These are phyloP conservation scores for Seira musarum DNA, from an alignment of 2,888 invertebrate genomes.

Conservation along the genomic window DNA sequence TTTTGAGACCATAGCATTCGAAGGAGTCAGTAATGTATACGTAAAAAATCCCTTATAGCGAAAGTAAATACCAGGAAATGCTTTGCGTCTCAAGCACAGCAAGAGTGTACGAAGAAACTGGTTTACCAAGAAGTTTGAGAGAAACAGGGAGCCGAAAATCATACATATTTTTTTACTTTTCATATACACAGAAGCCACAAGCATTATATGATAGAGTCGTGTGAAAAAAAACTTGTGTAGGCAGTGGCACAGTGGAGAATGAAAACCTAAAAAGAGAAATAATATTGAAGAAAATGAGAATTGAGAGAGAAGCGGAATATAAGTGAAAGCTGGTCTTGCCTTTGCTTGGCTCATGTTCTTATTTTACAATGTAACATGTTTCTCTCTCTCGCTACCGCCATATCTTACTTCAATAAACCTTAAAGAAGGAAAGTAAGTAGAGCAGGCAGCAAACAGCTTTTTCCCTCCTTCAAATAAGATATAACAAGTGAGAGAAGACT, in stretches of 20 bases:
- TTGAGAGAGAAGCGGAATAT: slow-evolving; percentile 37
- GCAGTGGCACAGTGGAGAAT: slow-evolving; percentile 3
- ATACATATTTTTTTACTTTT: not conserved
- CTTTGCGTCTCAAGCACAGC: not conserved
- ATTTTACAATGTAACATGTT: slow-evolving; percentile 42
- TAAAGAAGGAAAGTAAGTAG: slow-evolving; percentile 14
- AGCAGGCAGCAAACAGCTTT: slow-evolving; percentile 44
- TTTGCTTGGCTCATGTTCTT: slow-evolving; percentile 33
- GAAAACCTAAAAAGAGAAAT: slow-evolving; percentile 32
- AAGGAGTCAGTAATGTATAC: no score
- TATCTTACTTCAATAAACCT: not conserved
- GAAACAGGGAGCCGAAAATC: not conserved
- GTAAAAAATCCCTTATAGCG: not conserved
- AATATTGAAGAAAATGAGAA: slow-evolving; percentile 36
- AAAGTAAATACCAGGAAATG: not conserved
- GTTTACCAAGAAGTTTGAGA: not conserved
- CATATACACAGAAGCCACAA: not conserved
- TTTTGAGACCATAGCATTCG: no score
- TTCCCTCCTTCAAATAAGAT: not conserved
- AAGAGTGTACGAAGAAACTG: not conserved
- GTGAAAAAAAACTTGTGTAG: not conserved
- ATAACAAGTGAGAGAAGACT: not conserved
- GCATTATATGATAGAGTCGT: not conserved
- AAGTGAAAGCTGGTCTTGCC: no score
- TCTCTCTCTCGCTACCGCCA: slow-evolving; percentile 27